phyloP scores from a whole-genome alignment of 1,140 invertebrate genomes.

The Hycleus phaleratus region DNA sequence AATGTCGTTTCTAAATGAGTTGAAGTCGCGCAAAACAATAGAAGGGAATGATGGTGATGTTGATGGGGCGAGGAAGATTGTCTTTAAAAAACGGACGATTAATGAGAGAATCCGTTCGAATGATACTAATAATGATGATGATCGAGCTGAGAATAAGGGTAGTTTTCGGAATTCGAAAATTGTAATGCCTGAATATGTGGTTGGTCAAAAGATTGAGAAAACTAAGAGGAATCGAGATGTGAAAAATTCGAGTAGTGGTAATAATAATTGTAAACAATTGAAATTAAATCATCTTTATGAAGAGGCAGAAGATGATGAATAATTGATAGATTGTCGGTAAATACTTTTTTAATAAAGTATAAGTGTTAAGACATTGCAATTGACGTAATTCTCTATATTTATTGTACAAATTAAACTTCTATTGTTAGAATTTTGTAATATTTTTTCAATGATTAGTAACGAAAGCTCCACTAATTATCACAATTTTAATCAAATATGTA shows the following conservation, averaged over 20 bases:
- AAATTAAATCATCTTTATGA: slow-evolving; percentile 56
- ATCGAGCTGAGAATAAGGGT: slow-evolving; percentile 40
- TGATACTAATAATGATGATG: background rate
- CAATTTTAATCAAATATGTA: no score
- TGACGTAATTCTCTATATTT: no score
- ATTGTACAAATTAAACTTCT: no score
- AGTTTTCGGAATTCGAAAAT: slow-evolving; percentile 58
- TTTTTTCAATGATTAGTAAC: no score
- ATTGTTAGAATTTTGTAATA: no score
- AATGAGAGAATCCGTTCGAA: slow-evolving; percentile 23
- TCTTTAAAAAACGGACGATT: slow-evolving; percentile 25
- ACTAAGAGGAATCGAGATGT: slow-evolving; percentile 38
- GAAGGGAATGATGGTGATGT: slow-evolving; percentile 22
- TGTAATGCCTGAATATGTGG: slow-evolving; percentile 72
- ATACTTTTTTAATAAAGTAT: no score
- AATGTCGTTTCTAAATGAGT: slow-evolving; percentile 57
- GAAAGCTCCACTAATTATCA: no score
- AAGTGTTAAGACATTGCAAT: no score
- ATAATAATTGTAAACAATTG: slow-evolving; percentile 39
- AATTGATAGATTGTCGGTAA: background rate
- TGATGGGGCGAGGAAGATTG: slow-evolving; percentile 23
- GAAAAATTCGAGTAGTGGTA: slow-evolving; percentile 11
- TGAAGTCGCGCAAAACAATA: slow-evolving; percentile 46
- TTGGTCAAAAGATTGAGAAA: slow-evolving; percentile 57
- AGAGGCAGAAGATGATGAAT: slow-evolving; percentile 42